Evolutionary conservation across 2,113 vertebrate genomes (phyloP), one percentile per base, ranked within the genome.

Genomic region (Platysternon megacephalum): DNA sequence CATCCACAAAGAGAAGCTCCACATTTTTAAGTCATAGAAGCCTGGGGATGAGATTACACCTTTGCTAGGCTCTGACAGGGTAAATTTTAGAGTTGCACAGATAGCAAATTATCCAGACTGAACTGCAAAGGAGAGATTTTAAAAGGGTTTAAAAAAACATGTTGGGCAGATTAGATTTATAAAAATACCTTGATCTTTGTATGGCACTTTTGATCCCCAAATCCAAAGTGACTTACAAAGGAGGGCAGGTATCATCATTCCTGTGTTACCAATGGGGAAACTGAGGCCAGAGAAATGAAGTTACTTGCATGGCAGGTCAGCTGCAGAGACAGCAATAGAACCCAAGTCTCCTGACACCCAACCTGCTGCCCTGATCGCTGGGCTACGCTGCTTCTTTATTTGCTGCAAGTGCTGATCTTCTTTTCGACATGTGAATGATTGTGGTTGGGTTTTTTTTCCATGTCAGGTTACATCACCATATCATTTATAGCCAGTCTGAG

Each of bases 11-110:
- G 97, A 84, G 80, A 97, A 94, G 92, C 93, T 91, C 90, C 94
- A 46, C 49, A 97, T 96, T 88, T 94, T 97, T 49, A 93, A 78
- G 95, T 95, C 61, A 86, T 95, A 93, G 96, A 97, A 96, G 89
- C 93, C 95, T 44, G 90, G 65, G 95, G 98, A 98, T 98, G 98
- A 98, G 98, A 98, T 98, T 98, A 98, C 98, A 98, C 89, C 98
- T 97, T 96, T 96, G 83, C 91, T 3, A 76, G 91, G 93, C 96
- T 91, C 35, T 91, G 96, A 92, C 93, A 93, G 88, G 95, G 97
- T 97, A 96, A 91, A 97, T 97, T 97, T 98, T 91, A 94, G 84
- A 28, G 93, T 94, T 87, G n/a, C 93, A 91, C 78, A 87, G 94
- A 89, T 95, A 98, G 91, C 86, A 96, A 96, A 97, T 98, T 94